Evolutionary conservation across 2,888 invertebrate genomes (phyloP).

Genomic region (Ornithoptera alexandrae): DNA sequence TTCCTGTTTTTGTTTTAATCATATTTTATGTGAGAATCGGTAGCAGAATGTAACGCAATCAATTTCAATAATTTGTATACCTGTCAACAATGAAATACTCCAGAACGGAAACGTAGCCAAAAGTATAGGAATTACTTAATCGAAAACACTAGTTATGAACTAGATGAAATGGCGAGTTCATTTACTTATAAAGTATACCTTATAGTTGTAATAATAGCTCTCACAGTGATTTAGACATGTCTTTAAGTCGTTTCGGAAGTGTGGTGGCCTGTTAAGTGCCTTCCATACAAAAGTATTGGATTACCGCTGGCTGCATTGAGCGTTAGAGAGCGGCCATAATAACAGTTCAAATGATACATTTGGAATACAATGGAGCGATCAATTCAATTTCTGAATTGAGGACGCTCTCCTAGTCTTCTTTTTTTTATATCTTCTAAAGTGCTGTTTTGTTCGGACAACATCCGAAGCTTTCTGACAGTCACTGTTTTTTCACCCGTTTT

Average conservation of each 20-base stretch:
- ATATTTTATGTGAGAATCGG: constrained; percentile 28
- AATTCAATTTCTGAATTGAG: constrained; percentile 81
- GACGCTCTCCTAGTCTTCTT: constrained; percentile 76
- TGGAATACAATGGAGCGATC: constrained; percentile 80
- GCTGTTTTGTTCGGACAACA: constrained; percentile 79
- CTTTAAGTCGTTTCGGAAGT: constrained; percentile 64
- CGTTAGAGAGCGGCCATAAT: constrained; percentile 75
- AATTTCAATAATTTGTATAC: constrained; percentile 31
- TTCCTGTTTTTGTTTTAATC: neutral
- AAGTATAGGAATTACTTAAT: constrained; percentile 30
- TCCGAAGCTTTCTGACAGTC: constrained; percentile 78
- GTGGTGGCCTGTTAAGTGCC: constrained; percentile 69
- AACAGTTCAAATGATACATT: constrained; percentile 81
- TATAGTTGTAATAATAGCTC: constrained; percentile 41
- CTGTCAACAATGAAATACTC: constrained; percentile 30
- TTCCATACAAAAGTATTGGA: constrained; percentile 80
- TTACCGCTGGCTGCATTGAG: constrained; percentile 72
- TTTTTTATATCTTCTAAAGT: constrained; percentile 73
- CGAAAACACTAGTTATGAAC: constrained; percentile 30
- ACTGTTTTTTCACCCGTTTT: constrained; percentile 75
- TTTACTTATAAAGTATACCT: constrained; percentile 31
- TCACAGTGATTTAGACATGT: constrained; percentile 56
- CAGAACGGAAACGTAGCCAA: constrained; percentile 26
- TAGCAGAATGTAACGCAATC: constrained; percentile 33
- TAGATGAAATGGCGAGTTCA: constrained; percentile 21